Evolutionary conservation across 2,797 vertebrate species (phyloP).

Genomic region (Smutsia gigantea): DNA sequence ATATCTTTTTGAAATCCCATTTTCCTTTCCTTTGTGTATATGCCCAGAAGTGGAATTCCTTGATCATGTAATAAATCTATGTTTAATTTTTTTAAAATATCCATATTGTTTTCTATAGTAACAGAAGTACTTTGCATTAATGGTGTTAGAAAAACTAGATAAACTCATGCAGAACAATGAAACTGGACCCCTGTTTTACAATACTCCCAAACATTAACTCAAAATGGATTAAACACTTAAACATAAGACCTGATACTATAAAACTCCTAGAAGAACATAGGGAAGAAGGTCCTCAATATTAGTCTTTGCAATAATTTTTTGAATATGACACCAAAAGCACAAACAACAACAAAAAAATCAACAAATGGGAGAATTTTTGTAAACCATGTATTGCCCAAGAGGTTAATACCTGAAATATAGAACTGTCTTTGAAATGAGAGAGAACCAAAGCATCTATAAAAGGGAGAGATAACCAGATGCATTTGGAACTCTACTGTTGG

Average conservation of each 20-base stretch:
- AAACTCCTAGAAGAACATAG: background rate
- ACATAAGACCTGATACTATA: background rate
- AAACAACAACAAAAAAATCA: background rate
- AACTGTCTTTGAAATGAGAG: background rate
- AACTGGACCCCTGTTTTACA: background rate
- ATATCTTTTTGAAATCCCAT: background rate
- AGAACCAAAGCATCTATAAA: background rate
- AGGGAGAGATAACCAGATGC: background rate
- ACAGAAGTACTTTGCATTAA: background rate
- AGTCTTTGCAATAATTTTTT: background rate
- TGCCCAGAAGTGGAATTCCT: background rate
- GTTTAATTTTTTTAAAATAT: background rate
- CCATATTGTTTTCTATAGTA: background rate
- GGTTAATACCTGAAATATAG: background rate
- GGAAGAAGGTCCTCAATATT: background rate
- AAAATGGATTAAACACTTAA: background rate
- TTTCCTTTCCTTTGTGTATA: background rate
- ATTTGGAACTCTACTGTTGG: background rate
- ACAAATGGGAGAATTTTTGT: background rate
- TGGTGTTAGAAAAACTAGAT: background rate
- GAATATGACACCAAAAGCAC: background rate
- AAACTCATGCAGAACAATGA: background rate
- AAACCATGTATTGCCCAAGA: background rate
- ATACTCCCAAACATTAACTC: background rate
- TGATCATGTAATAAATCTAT: background rate